Evolutionary conservation across 2,888 invertebrate genomes (phyloP), one percentile per base, ranked within the genome.

Genomic region (Drosophila robusta): DNA sequence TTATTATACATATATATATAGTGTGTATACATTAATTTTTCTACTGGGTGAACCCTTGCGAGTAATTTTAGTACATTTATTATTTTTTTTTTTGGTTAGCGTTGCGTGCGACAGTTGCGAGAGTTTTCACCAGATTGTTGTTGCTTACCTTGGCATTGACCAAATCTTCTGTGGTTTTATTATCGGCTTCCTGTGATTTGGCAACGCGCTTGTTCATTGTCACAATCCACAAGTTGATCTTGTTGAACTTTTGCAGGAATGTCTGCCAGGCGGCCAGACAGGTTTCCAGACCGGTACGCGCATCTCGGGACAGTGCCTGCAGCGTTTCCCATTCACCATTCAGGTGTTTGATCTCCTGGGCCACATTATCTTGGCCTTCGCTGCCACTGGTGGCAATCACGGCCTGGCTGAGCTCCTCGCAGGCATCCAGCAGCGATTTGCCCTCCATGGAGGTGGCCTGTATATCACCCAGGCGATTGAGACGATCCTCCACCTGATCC

Each of bases 191-290:
- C 61, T 94, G 94, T 45, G 96, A 95, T 4, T 93, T 92, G 76
- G 94, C 94, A 32, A 96, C 93, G 81, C 95, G 95, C 75, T 93
- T 93, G 75, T 94, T 94, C 73, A 95, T 95, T 61, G 95, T 94
- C 52, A 95, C 95, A 16, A 97, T 94, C 95, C 96, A 96, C 45
- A 94, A 93, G 82, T 94, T 95, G 93, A 97, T 95, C 73, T 94
- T 94, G 44, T 95, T 95, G 55, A 95, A 95, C 4, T 95, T 95
- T 61, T 94, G 94, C 52, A 95, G 93, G 92, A 96, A 98, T 72
- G 96, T 96, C 3, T 95, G 94, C 98, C 98, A 98, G 0, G 95
- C 95, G 0, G 95, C 93, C 47, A 97, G 93, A 80, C 97, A 97
- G 83, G 95, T 95, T 55, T 95, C 94, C 5, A 98, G 91, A 34